Conservation (phyloP, 2,888 invertebrate species). For the Cheilosia vernalis region DNA sequence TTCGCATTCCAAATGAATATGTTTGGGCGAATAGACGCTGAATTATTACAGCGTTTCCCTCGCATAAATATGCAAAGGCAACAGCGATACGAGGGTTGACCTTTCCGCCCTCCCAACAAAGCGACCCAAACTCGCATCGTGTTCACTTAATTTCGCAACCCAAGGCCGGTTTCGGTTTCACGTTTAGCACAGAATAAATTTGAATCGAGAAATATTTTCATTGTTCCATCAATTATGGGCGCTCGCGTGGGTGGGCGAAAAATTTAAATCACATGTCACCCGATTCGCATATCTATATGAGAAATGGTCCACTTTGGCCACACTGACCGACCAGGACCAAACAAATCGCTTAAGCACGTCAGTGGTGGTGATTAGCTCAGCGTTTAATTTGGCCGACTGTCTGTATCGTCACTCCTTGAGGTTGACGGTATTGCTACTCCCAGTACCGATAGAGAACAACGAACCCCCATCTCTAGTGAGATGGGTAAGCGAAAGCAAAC, state of each 20-base stretch:
- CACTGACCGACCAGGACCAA: slow-evolving; percentile 18
- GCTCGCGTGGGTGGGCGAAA: slow-evolving; percentile 13
- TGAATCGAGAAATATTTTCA: background rate
- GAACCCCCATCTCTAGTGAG: slow-evolving; percentile 41
- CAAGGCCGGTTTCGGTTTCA: background rate
- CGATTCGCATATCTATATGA: slow-evolving; percentile 34
- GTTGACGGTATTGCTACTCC: slow-evolving; percentile 41
- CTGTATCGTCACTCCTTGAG: slow-evolving; percentile 48
- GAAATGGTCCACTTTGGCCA: slow-evolving; percentile 15
- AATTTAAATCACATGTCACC: slow-evolving; percentile 48
- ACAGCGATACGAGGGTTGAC: slow-evolving; percentile 23
- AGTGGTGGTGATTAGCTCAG: background rate
- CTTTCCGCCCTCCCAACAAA: slow-evolving; percentile 28
- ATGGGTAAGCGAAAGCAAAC: slow-evolving; percentile 10
- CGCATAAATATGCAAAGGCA: slow-evolving; percentile 14
- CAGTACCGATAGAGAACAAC: slow-evolving; percentile 37
- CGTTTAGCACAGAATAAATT: slow-evolving; percentile 15
- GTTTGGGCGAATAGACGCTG: slow-evolving; percentile 46
- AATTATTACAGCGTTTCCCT: slow-evolving; percentile 46
- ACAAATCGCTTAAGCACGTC: slow-evolving; percentile 9
- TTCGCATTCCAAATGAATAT: slow-evolving; percentile 61
- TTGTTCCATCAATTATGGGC: slow-evolving; percentile 21
- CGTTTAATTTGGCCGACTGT: slow-evolving; percentile 25
- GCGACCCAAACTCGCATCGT: slow-evolving; percentile 5
- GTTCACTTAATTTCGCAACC: slow-evolving; percentile 53